These are phyloP conservation scores for Rhombomys opimus DNA, from an alignment of 2,113 vertebrate species.

Conservation along the genomic window DNA sequence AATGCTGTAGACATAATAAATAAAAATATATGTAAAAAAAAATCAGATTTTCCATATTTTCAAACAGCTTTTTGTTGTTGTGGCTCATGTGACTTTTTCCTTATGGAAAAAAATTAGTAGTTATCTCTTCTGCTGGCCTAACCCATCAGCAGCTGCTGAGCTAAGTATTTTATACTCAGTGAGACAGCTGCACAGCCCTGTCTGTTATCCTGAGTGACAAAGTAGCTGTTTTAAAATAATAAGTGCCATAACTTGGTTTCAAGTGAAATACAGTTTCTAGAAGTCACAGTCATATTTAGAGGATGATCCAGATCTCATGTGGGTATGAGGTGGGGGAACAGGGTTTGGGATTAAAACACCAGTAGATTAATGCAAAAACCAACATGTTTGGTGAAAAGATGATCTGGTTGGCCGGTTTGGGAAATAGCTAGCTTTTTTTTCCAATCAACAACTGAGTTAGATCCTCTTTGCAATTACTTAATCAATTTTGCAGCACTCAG, in stretches of 20 bases:
- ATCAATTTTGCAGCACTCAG: conserved; percentile 53
- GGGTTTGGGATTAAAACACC: background rate
- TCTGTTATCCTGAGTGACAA: background rate
- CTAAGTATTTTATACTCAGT: background rate
- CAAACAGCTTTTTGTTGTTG: background rate
- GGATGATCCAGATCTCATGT: background rate
- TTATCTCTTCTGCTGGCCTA: background rate
- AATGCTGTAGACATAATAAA: too few species aligned
- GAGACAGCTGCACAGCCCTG: background rate
- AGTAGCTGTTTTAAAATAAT: background rate
- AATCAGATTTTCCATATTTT: background rate
- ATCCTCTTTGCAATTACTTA: conserved; percentile 41
- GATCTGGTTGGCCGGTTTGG: background rate
- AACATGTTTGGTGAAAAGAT: conserved; percentile 7
- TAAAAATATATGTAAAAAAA: too few species aligned
- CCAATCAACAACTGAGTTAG: conserved; percentile 59
- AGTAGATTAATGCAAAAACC: background rate
- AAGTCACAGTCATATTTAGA: background rate
- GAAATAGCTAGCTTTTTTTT: conserved; percentile 34
- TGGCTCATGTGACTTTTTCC: background rate
- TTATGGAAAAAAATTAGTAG: background rate
- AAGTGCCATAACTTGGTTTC: background rate
- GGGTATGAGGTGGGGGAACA: background rate
- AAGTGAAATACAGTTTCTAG: background rate
- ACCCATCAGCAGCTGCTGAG: background rate